Percentiles rank a stretch among this genome's conserved stretches.
These are phyloP conservation scores for Falco concolor DNA, from an alignment of 2,797 vertebrate genomes.

Conservation along the genomic window DNA sequence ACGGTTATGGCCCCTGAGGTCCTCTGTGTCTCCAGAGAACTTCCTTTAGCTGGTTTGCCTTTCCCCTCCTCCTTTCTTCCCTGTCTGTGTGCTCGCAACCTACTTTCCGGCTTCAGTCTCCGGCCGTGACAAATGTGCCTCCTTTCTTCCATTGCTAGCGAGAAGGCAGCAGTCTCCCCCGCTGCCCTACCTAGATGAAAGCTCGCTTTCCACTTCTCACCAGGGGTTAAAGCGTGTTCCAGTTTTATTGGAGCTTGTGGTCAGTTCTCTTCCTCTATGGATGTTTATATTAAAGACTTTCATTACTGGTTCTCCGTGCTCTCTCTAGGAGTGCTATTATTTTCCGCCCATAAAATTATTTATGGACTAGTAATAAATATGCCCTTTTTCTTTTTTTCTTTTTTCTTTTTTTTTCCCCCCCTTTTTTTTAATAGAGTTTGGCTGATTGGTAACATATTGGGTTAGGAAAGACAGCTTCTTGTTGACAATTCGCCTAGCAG, in stretches of 20 bases:
- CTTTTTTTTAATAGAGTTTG: background rate
- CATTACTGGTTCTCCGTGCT: slow-evolving; percentile 27
- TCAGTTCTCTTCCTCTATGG: slow-evolving; percentile 49
- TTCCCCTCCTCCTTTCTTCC: background rate
- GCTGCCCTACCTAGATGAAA: slow-evolving; percentile 38
- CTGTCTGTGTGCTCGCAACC: background rate
- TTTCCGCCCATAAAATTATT: slow-evolving; percentile 64
- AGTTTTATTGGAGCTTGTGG: slow-evolving; percentile 56
- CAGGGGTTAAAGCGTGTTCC: slow-evolving; percentile 40
- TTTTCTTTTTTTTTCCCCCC: too few species aligned
- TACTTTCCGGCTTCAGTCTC: background rate
- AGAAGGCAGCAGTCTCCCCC: background rate
- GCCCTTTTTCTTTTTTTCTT: background rate
- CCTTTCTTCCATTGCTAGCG: background rate
- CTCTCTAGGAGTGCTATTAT: slow-evolving; percentile 63
- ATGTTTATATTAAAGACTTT: slow-evolving; percentile 65
- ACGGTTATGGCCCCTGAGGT: background rate
- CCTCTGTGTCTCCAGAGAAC: background rate
- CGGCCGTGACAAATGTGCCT: background rate
- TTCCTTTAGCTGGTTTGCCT: background rate
- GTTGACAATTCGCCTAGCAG: background rate
- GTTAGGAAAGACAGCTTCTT: slow-evolving; percentile 29
- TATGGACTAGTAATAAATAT: slow-evolving; percentile 55
- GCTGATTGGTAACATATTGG: slow-evolving; percentile 41
- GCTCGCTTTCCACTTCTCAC: slow-evolving; percentile 23